phyloP scores from a whole-genome alignment of 1,140 invertebrate genomes.

The Drosophila bifasciata region DNA sequence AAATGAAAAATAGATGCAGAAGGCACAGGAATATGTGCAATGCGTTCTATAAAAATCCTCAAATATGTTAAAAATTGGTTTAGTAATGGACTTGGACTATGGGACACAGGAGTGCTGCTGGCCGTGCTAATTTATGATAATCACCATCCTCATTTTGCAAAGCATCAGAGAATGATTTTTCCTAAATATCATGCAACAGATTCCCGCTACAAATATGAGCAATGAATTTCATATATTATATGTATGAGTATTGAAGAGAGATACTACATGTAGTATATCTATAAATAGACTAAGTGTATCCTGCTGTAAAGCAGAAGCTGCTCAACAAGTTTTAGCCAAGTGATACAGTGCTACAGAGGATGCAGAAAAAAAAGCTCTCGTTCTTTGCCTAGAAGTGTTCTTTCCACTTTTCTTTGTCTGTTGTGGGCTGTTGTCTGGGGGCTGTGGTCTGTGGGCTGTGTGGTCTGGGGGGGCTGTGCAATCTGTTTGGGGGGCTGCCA shows the following conservation, averaged over 20 bases:
- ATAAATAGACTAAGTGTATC: slow-evolving; percentile 22
- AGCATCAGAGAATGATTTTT: slow-evolving; percentile 17
- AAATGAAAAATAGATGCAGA: too few species aligned
- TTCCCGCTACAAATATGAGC: neutral
- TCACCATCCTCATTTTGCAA: slow-evolving; percentile 18
- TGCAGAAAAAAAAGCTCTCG: neutral
- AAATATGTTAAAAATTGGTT: slow-evolving; percentile 21
- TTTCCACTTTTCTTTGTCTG: slow-evolving; percentile 7
- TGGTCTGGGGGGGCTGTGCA: slow-evolving; percentile 9
- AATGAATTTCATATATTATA: too few species aligned
- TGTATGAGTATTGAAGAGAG: too few species aligned
- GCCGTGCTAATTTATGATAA: slow-evolving; percentile 1
- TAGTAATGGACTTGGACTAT: slow-evolving; percentile 11
- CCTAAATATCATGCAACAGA: slow-evolving; percentile 3
- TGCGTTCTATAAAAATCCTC: slow-evolving; percentile 15
- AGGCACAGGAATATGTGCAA: neutral
- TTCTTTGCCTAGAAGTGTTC: slow-evolving; percentile 31
- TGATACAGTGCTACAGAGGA: too few species aligned
- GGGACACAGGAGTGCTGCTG: too few species aligned
- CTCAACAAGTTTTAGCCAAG: slow-evolving; percentile 12
- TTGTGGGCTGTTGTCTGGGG: too few species aligned
- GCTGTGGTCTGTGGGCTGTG: too few species aligned
- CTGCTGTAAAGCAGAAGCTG: slow-evolving; percentile 1
- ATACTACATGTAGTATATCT: neutral
- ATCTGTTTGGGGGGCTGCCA: slow-evolving; percentile 6